Conservation (phyloP, 2,888 invertebrate species). For the Cybosia mesomella region DNA sequence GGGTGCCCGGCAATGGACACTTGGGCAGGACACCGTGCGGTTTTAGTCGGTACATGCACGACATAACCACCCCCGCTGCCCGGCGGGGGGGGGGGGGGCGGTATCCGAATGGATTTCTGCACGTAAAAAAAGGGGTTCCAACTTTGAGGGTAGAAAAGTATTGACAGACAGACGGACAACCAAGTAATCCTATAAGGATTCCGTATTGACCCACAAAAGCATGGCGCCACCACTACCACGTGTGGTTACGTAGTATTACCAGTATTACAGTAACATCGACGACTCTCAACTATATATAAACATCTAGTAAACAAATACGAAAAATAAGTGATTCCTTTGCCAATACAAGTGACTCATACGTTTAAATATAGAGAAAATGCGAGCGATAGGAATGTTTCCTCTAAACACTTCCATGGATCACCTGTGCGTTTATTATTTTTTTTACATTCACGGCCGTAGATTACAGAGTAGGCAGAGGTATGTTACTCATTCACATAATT, state of each 20-base stretch:
- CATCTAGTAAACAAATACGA: background rate
- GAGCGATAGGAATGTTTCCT: background rate
- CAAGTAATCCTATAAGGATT: too few relatives aligned
- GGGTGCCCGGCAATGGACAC: too few relatives aligned
- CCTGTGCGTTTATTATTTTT: background rate
- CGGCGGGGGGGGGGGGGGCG: too few relatives aligned
- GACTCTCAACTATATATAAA: background rate
- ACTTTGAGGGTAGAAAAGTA: too few relatives aligned
- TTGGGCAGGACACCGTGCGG: too few relatives aligned
- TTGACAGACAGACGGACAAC: too few relatives aligned
- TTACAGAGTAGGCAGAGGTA: background rate
- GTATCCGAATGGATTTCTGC: too few relatives aligned
- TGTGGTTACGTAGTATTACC: background rate
- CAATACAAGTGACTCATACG: conserved; percentile 3
- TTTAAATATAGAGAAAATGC: background rate
- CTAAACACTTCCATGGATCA: background rate
- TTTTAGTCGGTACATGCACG: too few relatives aligned
- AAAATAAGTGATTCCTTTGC: background rate
- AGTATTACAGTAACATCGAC: background rate
- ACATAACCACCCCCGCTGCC: too few relatives aligned
- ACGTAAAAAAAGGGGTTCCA: too few relatives aligned
- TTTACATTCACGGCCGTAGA: background rate
- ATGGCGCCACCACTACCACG: background rate
- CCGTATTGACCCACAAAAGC: too few relatives aligned
- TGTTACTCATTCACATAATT: too few relatives aligned